Base-by-base conservation (phyloP, 2,888 invertebrate genomes). In the Tenodera sinensis region DNA sequence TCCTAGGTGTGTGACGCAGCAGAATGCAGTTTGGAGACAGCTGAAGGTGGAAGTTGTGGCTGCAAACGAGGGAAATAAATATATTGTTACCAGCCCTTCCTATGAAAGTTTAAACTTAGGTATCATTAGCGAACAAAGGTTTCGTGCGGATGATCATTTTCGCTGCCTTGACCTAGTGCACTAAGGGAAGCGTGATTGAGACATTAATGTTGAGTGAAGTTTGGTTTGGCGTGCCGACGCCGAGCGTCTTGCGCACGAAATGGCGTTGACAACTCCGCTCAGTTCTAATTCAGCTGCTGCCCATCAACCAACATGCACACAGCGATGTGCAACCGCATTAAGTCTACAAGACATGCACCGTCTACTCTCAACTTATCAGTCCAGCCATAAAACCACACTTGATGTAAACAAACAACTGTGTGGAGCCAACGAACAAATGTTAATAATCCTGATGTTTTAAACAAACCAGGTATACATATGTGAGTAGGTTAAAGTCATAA, bases 171-270 rank as follows among this genome's bases (percentile, higher is more conserved):
- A 71, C 54, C 54, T 71, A 71, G 20, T 71, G 54, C 54, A 71
- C 20, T 20, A 3, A 71, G 54, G 54, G 54, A 71, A 71, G 54
- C 54, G 54, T 71, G 7, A 85, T 47, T 47, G 85, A 85, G 85
- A 85, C 85, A 27, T 85, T 85, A 85, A 85, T 85, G 42, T 14
- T 85, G 85, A 85, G 85, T 85, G 85, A 85, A 85, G 85, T 85
- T 85, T 85, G 85, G 85, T 85, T 85, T 85, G 54, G 54, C 54
- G 54, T 71, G 54, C 54, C 54, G 54, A 71, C 54, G 54, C 54
- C 54, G 54, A 25, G 54, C 54, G 54, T 71, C 54, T 20, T 20
- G 54, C 54, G 54, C 54, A 71, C 54, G 54, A 71, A 71, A 71
- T 25, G 25, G 54, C 54, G 54, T 71, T 71, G 54, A 71, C 54